Percentiles rank a stretch among this genome's conserved stretches.
Evolutionary conservation across 2,797 vertebrate species (phyloP).

Genomic region (Morelia viridis): DNA sequence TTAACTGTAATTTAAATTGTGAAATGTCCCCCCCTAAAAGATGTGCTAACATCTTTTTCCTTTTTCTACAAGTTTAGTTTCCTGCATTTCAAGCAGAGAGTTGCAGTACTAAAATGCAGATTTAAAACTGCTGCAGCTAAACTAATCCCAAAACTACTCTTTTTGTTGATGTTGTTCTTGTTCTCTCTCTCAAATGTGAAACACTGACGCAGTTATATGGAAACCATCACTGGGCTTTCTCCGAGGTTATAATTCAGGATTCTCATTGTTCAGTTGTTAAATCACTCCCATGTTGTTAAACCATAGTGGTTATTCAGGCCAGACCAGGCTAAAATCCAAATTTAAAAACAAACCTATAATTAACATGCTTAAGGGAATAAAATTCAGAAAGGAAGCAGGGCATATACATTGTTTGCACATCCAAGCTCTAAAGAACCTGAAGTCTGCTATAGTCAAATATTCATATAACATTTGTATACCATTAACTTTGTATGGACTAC

Average conservation of each 20-base stretch:
- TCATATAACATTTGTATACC: neutral
- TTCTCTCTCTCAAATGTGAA: neutral
- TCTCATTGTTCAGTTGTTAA: neutral
- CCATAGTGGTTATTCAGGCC: neutral
- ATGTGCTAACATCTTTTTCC: constrained; percentile 46
- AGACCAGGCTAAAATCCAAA: neutral
- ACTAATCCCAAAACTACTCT: neutral
- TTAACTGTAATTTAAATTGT: constrained; percentile 50
- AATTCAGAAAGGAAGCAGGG: constrained; percentile 1
- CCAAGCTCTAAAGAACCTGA: neutral
- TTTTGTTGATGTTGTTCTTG: neutral
- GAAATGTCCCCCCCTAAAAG: constrained; percentile 31
- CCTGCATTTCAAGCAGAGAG: constrained; percentile 27
- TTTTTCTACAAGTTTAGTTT: constrained; percentile 41
- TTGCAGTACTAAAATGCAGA: neutral
- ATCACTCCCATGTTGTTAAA: neutral
- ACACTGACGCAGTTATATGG: neutral
- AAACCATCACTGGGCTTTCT: neutral
- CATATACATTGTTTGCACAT: neutral
- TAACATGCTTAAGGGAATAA: constrained; percentile 17
- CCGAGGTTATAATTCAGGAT: neutral
- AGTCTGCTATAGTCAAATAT: neutral
- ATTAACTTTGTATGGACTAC: neutral
- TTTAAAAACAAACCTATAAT: neutral
- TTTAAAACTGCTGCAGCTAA: neutral